phyloP scores from a whole-genome alignment of 1,140 invertebrate species.

The Drosophila busckii region DNA sequence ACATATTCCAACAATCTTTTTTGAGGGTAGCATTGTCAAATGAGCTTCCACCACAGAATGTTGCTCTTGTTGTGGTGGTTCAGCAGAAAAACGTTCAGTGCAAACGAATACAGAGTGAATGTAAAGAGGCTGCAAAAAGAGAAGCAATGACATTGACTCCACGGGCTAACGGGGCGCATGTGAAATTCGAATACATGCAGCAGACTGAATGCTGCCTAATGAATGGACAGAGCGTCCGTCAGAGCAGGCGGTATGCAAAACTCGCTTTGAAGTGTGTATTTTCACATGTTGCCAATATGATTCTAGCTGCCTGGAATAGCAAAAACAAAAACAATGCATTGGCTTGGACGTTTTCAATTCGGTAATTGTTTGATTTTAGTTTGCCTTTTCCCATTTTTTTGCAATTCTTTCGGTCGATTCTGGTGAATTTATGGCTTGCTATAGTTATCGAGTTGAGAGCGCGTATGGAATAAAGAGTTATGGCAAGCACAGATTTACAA shows the following conservation, averaged over 20 bases:
- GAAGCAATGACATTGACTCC: slow-evolving; percentile 38
- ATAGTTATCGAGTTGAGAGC: no score
- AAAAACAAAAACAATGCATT: slow-evolving; percentile 1
- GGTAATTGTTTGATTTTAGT: slow-evolving; percentile 29
- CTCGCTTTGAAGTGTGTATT: slow-evolving; percentile 7
- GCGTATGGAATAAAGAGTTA: no score
- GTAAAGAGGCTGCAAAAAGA: slow-evolving; percentile 23
- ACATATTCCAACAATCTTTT: no score
- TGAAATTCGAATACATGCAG: slow-evolving; percentile 47
- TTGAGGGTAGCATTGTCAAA: slow-evolving; percentile 37
- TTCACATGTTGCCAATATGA: slow-evolving; percentile 43
- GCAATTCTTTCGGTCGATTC: no score
- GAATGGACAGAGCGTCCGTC: slow-evolving; percentile 39
- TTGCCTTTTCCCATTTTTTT: background rate
- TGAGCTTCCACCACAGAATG: slow-evolving; percentile 41
- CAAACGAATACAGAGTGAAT: no score
- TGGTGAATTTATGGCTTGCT: no score
- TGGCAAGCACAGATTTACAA: no score
- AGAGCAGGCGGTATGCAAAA: slow-evolving; percentile 4
- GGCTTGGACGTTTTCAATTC: no score
- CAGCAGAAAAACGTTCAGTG: no score
- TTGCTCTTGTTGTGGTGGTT: no score
- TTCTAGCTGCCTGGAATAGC: slow-evolving; percentile 19
- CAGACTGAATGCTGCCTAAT: slow-evolving; percentile 50
- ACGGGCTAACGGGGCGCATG: slow-evolving; percentile 7